Evolutionary conservation across 1,140 invertebrate genomes (phyloP), one percentile per base, ranked within the genome.

Genomic region (Drosophila obscura): DNA sequence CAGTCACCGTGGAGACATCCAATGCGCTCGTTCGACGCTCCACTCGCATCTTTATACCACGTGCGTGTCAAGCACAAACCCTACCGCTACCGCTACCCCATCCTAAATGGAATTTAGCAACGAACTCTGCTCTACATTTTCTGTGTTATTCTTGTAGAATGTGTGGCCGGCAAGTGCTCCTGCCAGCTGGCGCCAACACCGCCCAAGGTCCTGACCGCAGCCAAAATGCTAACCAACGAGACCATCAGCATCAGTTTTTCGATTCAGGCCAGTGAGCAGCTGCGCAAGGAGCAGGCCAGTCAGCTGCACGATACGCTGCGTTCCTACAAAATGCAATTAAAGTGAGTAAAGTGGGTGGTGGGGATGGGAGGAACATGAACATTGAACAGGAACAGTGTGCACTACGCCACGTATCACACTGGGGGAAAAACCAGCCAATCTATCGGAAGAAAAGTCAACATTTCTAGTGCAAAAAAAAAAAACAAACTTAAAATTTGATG

Each of bases 1-100:
- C 80, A 11, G 68, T 91, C 0, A 84, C 75, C 1, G 90, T 91
- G 68, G 90, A 91, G 53, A 90, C 85, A 1, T 84, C 90, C 0
- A 91, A 91, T 51, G 62, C 76, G 4, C 49, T 68, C 6, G 67
- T 84, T 0, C 74, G 80, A 5, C 64, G 78, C 9, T 74, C 71
- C 1, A 59, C 66, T 24, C 65, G 56, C 0, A 58, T 91, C 3
- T 69, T 59, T 9, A 65, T 91, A 46, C 90, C 90, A 62, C 78
- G 90, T 91, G 58, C 26, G 75, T 68, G 22, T 5, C 8, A 0
- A 24, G 4, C 3, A 13, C 8, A 0, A 26, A 46, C 1, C 11
- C 1, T 19, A 19, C 3, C 9, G n/a, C n/a, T n/a, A n/a, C n/a
- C n/a, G n/a, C 11, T 3, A 4, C 31, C 0, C 0, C 19, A 19